Conservation (phyloP, 2,888 invertebrate genomes). For the Lasioglossum calceatum region DNA sequence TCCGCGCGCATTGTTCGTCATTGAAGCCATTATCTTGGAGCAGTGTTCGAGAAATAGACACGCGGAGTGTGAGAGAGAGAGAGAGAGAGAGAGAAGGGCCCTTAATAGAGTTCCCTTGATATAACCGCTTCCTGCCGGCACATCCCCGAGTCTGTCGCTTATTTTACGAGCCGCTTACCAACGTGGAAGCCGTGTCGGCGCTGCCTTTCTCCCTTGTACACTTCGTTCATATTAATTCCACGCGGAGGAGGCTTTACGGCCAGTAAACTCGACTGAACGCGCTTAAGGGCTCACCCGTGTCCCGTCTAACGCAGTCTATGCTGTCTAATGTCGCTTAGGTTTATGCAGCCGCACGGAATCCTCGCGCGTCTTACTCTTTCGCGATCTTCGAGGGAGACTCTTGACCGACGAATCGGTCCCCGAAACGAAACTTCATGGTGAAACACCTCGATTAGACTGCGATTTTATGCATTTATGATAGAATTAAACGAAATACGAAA, state of each 20-base stretch:
- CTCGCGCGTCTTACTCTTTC: conserved; percentile 5
- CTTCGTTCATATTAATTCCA: conserved; percentile 62
- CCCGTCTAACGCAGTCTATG: conserved; percentile 35
- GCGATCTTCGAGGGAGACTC: too few relatives aligned
- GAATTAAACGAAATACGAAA: too few relatives aligned
- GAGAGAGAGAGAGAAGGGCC: background rate
- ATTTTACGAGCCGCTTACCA: conserved; percentile 55
- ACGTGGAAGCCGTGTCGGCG: conserved; percentile 39
- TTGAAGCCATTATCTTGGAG: conserved; percentile 47
- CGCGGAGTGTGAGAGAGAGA: background rate
- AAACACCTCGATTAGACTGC: background rate
- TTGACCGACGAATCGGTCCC: background rate
- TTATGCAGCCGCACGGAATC: conserved; percentile 28
- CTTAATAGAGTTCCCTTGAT: conserved; percentile 51
- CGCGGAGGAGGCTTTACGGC: conserved; percentile 52
- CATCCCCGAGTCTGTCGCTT: conserved; percentile 37
- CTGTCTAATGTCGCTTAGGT: conserved; percentile 16
- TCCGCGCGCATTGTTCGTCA: conserved; percentile 36
- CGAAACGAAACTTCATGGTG: background rate
- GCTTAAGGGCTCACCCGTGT: conserved; percentile 36
- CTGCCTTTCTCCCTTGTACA: conserved; percentile 43
- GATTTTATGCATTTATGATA: background rate
- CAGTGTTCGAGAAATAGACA: conserved; percentile 14
- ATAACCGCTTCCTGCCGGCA: conserved; percentile 40
- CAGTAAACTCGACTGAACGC: conserved; percentile 52